These are phyloP conservation scores for Laticauda laticaudata DNA, from an alignment of 2,113 vertebrate genomes.

Conservation along the genomic window DNA sequence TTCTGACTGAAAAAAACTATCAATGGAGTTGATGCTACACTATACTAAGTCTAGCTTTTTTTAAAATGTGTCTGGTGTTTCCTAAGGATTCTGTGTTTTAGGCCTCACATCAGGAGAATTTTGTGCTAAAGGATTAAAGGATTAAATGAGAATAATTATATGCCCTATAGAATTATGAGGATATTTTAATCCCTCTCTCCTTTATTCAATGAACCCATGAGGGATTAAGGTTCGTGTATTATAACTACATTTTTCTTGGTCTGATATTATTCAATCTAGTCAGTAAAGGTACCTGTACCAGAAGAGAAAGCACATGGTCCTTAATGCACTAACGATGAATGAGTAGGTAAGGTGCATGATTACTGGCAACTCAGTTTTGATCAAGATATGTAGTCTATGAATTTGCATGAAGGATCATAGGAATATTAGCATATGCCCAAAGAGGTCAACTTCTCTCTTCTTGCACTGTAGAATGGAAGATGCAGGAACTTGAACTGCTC, in stretches of 20 bases:
- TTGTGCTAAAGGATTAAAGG: neutral
- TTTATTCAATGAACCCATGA: neutral
- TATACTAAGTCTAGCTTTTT: neutral
- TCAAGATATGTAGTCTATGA: neutral
- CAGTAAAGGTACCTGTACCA: neutral
- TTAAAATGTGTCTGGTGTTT: neutral
- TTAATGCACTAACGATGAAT: neutral
- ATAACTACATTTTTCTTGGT: neutral
- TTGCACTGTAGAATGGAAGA: neutral
- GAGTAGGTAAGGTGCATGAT: neutral
- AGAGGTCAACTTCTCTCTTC: neutral
- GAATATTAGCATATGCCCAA: neutral
- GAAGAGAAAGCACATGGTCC: neutral
- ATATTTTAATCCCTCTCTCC: neutral
- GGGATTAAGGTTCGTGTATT: neutral
- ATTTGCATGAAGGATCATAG: neutral
- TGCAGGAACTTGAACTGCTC: neutral
- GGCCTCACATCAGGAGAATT: neutral
- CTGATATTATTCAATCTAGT: neutral
- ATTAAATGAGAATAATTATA: neutral
- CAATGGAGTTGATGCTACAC: neutral
- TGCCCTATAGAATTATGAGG: neutral
- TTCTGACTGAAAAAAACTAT: neutral
- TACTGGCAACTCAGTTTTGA: neutral
- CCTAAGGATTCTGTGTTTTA: neutral